Percentiles rank a stretch among this genome's conserved stretches.
Conservation (phyloP, 64 coral and sea anemone genomes). For the Actinia equina region DNA sequence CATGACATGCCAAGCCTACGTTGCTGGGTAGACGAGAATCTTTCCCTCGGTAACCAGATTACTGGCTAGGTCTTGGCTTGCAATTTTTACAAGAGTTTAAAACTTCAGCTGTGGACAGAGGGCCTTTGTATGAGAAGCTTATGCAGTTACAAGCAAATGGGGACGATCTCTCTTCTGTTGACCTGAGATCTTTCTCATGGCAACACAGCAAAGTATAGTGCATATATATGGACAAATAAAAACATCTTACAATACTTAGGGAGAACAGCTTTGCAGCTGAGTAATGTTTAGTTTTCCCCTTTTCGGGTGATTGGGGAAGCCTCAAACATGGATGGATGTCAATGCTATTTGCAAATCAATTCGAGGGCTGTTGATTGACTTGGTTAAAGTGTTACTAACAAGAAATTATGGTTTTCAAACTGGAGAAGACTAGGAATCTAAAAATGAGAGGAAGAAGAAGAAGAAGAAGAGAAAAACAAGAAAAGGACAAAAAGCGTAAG, state of each 20-base stretch:
- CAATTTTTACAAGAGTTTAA: not conserved
- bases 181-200: not conserved
- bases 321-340: not conserved
- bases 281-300: not conserved
- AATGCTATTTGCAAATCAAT: not conserved
- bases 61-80: not conserved
- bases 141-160: not conserved
- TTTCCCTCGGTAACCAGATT: slow-evolving; percentile 8
- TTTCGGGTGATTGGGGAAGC: not conserved
- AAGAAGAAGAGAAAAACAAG: not conserved
- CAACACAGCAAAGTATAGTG: not conserved
- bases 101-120: not conserved
- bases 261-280: slow-evolving; percentile 5
- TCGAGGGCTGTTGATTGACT: not conserved
- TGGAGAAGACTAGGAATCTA: too few species aligned
- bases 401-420: too few species aligned
- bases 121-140: not conserved
- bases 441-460: too few species aligned
- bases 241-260: not conserved
- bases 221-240: not conserved
- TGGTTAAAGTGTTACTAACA: not conserved
- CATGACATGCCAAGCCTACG: slow-evolving; percentile 6
- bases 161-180: not conserved
- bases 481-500: not conserved
- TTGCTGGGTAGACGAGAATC: not conserved